These are phyloP conservation scores for Petrocephalus schoutedeni DNA, from an alignment of 2,797 vertebrate species.

Conservation along the genomic window DNA sequence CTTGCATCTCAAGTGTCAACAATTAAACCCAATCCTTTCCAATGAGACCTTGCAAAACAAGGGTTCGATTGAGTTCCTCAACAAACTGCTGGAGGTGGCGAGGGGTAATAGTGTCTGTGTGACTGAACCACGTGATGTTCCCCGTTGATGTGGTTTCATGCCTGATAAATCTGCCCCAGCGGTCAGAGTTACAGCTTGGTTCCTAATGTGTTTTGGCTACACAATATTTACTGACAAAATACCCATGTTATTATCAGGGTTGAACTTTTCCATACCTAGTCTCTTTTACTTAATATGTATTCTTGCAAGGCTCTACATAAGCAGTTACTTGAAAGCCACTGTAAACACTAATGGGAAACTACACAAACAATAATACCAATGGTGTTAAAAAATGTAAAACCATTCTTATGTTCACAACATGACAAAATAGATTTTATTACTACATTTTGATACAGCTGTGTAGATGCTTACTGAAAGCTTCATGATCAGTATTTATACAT, in stretches of 20 bases:
- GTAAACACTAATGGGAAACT: background rate
- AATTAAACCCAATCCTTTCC: constrained; percentile 25
- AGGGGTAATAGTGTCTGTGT: constrained; percentile 10
- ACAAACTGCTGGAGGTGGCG: background rate
- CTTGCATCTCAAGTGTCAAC: constrained; percentile 27
- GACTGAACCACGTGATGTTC: constrained; percentile 30
- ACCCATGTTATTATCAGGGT: background rate
- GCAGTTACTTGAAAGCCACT: background rate
- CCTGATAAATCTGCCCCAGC: background rate
- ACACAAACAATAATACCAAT: background rate
- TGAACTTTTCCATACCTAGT: background rate
- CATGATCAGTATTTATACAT: background rate
- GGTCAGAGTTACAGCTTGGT: background rate
- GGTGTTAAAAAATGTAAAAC: background rate
- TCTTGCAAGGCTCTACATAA: background rate
- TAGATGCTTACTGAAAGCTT: background rate
- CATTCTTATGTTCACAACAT: background rate
- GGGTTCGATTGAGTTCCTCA: constrained; percentile 30
- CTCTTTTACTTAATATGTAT: background rate
- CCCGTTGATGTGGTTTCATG: constrained; percentile 22
- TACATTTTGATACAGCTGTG: background rate
- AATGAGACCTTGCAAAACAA: constrained; percentile 31
- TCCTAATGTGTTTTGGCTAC: background rate
- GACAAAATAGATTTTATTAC: background rate
- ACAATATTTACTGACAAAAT: background rate